phyloP scores from a whole-genome alignment of 2,113 vertebrate species.

The Crotalus viridis region DNA sequence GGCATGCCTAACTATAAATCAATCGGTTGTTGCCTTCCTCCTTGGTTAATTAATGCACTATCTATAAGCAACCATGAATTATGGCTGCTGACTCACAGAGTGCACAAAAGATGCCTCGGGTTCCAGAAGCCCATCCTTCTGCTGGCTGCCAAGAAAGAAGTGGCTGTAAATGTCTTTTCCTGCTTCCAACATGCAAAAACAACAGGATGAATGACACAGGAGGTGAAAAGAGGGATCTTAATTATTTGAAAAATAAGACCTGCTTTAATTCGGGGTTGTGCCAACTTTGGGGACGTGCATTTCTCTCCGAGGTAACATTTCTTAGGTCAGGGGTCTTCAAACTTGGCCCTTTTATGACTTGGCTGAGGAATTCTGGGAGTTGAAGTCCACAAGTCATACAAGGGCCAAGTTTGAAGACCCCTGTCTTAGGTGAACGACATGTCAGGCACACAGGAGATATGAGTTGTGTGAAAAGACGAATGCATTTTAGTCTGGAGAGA shows the following conservation, averaged over 20 bases:
- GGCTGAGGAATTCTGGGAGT: no score
- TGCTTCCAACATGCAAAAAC: conserved; percentile 28
- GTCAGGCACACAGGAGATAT: no score
- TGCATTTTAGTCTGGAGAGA: background rate
- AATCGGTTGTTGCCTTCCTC: conserved; percentile 43
- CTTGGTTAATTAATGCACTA: conserved; percentile 54
- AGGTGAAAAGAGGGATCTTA: conserved; percentile 30
- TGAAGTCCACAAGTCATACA: no score
- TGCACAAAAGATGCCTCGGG: conserved; percentile 53
- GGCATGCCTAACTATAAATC: conserved; percentile 29
- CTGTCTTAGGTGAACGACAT: background rate
- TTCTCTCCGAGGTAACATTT: conserved; percentile 22
- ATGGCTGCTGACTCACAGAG: conserved; percentile 36
- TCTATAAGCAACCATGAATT: conserved; percentile 51
- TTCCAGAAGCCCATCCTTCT: conserved; percentile 56
- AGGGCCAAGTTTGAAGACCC: no score
- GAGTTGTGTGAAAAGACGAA: background rate
- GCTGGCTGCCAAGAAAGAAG: conserved; percentile 42
- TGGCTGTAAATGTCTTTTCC: conserved; percentile 49
- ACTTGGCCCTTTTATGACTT: no score
- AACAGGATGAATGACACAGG: conserved; percentile 25
- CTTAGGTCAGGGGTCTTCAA: background rate
- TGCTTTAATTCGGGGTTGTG: conserved; percentile 20
- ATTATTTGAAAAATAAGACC: conserved; percentile 32
- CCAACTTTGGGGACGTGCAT: conserved; percentile 18